A percentile compares a stretch with the other conserved stretches of the same genome.
Evolutionary conservation across 2,797 vertebrate species (phyloP).

Genomic region (Petrocephalus schoutedeni): DNA sequence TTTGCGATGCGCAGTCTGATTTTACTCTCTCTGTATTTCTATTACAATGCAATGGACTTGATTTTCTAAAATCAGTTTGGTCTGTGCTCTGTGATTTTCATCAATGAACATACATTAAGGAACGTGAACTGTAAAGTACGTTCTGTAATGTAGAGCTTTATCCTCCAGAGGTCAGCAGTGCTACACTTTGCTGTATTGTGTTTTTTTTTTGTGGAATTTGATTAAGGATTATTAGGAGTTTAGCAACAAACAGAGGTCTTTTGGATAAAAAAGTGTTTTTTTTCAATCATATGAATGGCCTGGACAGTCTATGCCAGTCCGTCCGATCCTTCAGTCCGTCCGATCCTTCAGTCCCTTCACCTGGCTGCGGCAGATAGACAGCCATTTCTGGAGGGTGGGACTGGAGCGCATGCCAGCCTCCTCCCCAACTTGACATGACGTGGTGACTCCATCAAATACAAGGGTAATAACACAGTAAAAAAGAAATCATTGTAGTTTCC

Average conservation of each 20-base stretch:
- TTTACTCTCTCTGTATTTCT: not conserved
- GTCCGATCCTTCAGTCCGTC: not conserved
- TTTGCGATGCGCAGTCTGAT: not conserved
- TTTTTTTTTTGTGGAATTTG: not conserved
- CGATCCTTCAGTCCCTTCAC: not conserved
- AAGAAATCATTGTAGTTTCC: not conserved
- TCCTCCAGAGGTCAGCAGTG: slow-evolving; percentile 19
- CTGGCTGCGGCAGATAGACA: not conserved
- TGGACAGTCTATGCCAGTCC: not conserved
- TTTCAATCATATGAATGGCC: no score
- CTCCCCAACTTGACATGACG: no score
- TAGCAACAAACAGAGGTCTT: not conserved
- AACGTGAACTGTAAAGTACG: not conserved
- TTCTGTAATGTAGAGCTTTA: not conserved
- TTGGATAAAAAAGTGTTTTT: not conserved
- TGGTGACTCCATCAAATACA: not conserved
- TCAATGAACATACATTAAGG: not conserved
- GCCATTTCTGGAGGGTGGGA: no score
- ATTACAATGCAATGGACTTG: not conserved
- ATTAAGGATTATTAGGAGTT: not conserved
- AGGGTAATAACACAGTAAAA: not conserved
- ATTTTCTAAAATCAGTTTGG: not conserved
- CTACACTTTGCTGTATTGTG: not conserved
- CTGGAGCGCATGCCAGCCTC: no score
- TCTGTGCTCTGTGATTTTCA: not conserved